Evolutionary conservation across 2,888 invertebrate species (phyloP).

Genomic region (Lochmaea capreae): DNA sequence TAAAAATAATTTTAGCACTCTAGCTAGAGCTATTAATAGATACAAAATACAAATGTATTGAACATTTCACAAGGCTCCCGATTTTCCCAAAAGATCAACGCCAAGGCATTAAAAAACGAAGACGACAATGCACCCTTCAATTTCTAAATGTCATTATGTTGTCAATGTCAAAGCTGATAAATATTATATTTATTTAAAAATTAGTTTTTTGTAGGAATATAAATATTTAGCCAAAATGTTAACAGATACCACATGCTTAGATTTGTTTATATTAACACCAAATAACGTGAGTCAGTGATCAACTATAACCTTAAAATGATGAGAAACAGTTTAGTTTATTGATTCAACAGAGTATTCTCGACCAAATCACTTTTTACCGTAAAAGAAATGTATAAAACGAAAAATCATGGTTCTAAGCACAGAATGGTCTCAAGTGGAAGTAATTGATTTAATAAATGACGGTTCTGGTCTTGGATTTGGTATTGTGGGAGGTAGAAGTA

Average conservation of each 20-base stretch:
- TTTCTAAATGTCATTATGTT: not conserved
- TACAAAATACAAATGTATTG: too few species aligned
- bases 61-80: too few species aligned
- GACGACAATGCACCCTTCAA: not conserved
- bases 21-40: too few species aligned
- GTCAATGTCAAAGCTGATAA: slow-evolving; percentile 14
- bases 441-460: slow-evolving; percentile 97
- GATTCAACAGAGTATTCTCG: slow-evolving; percentile 9
- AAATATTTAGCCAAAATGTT: slow-evolving; percentile 15
- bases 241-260: not conserved
- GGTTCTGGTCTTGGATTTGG: slow-evolving; percentile 98
- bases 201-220: not conserved
- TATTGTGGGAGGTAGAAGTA: slow-evolving; percentile 96
- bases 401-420: slow-evolving; percentile 72
- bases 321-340: slow-evolving; percentile 7
- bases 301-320: slow-evolving; percentile 6
- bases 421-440: slow-evolving; percentile 99
- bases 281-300: slow-evolving; percentile 5
- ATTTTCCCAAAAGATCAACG: too few species aligned
- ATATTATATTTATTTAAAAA: slow-evolving; percentile 3
- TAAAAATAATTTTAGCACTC: too few species aligned
- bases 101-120: too few species aligned
- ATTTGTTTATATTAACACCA: slow-evolving; percentile 5
- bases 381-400: slow-evolving; percentile 39
- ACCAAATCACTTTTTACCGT: not conserved